Evolutionary conservation across 2,113 vertebrate genomes (phyloP), one percentile per base, ranked within the genome.

Genomic region (Illadopsis cleaveri): DNA sequence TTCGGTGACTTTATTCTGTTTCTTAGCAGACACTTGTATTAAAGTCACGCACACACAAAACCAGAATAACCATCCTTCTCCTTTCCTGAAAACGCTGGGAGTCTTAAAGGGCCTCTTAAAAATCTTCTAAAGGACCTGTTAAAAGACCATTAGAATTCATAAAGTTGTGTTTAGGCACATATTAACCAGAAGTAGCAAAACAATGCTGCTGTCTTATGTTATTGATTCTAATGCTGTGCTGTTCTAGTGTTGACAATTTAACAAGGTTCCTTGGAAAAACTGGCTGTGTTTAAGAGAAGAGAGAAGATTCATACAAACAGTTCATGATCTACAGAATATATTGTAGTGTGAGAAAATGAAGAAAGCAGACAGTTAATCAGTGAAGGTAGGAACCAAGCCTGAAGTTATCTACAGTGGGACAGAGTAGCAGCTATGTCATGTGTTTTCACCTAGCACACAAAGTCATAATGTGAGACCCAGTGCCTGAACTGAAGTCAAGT

Each of bases 171-270:
- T 93, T 80, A 81, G 72, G 64, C 79, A 90, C 25, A 13, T 83
- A 85, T 66, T 47, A 70, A 69, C 58, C 87, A 92, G 66, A 96
- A 95, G 50, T 10, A 90, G 60, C 56, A 79, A 90, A 77, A 77
- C 48, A 76, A 40, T 68, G 51, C 40, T 73, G 62, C 35, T 93
- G 62, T 91, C 50, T 77, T 90, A n/a, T 25, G 30, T 78, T 89
- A 65, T 37, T 95, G 57, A 30, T 91, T 94, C 84, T 54, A 89
- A 62, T 69, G 48, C 65, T 64, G 73, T 56, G 44, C 62, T 88
- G 64, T 85, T 93, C 76, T 60, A 38, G 90, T 27, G 82, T 73
- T 96, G 90, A 96, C 82, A 96, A 77, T 96, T 94, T 94, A 96
- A 95, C 88, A 92, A 94, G 76, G 21, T 92, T 93, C 60, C 80